A percentile compares a stretch with the other conserved stretches of the same genome.
These are phyloP conservation scores for Pherbina coryleti DNA, from an alignment of 2,888 invertebrate species.

Conservation along the genomic window DNA sequence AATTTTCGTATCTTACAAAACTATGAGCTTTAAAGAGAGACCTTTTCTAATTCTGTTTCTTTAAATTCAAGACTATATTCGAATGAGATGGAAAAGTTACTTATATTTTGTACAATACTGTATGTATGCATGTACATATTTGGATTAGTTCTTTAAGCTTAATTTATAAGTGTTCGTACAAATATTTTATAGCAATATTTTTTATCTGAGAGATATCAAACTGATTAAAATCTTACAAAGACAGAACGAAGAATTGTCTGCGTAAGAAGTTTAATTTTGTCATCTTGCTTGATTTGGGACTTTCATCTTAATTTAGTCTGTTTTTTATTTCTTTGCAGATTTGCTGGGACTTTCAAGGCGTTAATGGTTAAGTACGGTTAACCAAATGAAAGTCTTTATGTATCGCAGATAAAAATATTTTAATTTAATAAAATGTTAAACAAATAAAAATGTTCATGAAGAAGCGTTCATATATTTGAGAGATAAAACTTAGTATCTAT, in stretches of 20 bases:
- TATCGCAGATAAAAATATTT: background rate
- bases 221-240: slow-evolving; percentile 2
- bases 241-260: background rate
- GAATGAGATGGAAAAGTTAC: too few relatives aligned
- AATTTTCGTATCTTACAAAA: too few relatives aligned
- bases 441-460: background rate
- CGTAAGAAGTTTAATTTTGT: background rate
- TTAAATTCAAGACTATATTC: too few relatives aligned
- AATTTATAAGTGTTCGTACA: too few relatives aligned
- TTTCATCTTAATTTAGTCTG: background rate
- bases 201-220: background rate
- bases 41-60: too few relatives aligned
- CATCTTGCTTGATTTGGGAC: background rate
- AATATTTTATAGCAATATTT: background rate
- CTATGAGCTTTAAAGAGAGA: too few relatives aligned
- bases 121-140: too few relatives aligned
- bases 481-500: too few relatives aligned
- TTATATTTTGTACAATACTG: too few relatives aligned
- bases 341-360: background rate
- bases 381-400: background rate
- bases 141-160: too few relatives aligned
- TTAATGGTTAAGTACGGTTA: background rate
- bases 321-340: slow-evolving; percentile 9
- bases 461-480: background rate
- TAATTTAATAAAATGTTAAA: background rate